Base-by-base conservation (phyloP, 2,888 invertebrate genomes). In the Pachliopta kotzebuea region DNA sequence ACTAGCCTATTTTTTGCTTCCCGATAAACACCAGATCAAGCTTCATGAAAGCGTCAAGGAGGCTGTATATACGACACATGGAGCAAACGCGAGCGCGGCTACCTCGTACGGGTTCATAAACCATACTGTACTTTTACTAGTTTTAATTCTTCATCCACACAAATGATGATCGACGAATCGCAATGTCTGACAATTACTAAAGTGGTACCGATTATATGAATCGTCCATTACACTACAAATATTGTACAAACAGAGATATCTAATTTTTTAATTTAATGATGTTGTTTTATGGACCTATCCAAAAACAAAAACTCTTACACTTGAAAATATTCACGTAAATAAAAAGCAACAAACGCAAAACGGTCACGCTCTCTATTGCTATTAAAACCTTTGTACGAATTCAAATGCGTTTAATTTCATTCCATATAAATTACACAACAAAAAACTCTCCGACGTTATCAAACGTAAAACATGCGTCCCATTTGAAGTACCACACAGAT, bases 171-270 rank as follows among this genome's bases (percentile, higher is more conserved):
- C 42, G 69, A 52, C 53, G 52, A 31, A 67, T 67, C 70, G 73
- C 56, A 70, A 70, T 70, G 70, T 72, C 68, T 68, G 70, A 69
- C 72, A 70, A 74, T 75, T 76, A 78, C 77, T 76, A 74, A 69
- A 71, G 70, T 72, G 65, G 71, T 77, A 81, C 78, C 76, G 75
- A 81, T 83, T 81, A 77, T 69, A 80, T 75, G 79, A 74, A 72
- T 72, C 71, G 67, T 26, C 52, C 42, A 56, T 21, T 62, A 18
- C 4, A 56, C 42, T 23, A 62, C 17, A n/a, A 23, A 54, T 53
- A 45, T 57, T 29, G n/a, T 45, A 49, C n/a, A n/a, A n/a, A 49
- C 24, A 18, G 7, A 45, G n/a, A 37, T 37, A 4, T 37, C 14
- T 14, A 3, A 37, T 37, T 11, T 31, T 14, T 11, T 14, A 37